phyloP scores from a whole-genome alignment of 2,888 invertebrate species.

The Cheilosia urbana region DNA sequence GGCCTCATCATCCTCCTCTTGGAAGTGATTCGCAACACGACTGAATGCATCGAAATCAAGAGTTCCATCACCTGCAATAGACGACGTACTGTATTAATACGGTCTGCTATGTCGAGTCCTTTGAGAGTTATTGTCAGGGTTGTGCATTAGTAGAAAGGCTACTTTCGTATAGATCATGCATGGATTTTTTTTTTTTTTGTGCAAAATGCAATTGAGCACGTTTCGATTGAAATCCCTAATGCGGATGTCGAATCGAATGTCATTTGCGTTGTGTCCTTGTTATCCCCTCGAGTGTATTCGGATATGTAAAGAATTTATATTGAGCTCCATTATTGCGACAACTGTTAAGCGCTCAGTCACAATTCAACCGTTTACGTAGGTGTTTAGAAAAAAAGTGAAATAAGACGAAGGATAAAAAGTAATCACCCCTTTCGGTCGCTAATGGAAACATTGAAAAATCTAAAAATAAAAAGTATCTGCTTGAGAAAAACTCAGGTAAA shows the following conservation, averaged over 20 bases:
- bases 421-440: not conserved
- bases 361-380: conserved; percentile 48
- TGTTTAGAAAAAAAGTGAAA: conserved; percentile 4
- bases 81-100: not conserved
- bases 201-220: conserved; percentile 56
- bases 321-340: not conserved
- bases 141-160: not conserved
- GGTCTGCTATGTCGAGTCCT: not conserved
- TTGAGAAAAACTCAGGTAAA: conserved; percentile 62
- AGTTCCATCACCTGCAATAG: conserved; percentile 69
- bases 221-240: conserved; percentile 43
- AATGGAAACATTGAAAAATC: conserved; percentile 51
- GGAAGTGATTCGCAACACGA: conserved; percentile 68
- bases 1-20: conserved; percentile 97
- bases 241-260: conserved; percentile 9
- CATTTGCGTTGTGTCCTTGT: not conserved
- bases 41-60: conserved; percentile 71
- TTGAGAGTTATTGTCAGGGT: conserved; percentile 35
- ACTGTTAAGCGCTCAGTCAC: conserved; percentile 35
- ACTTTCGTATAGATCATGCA: not conserved
- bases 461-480: conserved; percentile 57
- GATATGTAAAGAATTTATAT: too few relatives aligned
- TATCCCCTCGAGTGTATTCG: not conserved
- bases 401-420: not conserved
- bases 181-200: not conserved